Conservation (phyloP, 2,797 vertebrate genomes). For the Glossophaga mutica region DNA sequence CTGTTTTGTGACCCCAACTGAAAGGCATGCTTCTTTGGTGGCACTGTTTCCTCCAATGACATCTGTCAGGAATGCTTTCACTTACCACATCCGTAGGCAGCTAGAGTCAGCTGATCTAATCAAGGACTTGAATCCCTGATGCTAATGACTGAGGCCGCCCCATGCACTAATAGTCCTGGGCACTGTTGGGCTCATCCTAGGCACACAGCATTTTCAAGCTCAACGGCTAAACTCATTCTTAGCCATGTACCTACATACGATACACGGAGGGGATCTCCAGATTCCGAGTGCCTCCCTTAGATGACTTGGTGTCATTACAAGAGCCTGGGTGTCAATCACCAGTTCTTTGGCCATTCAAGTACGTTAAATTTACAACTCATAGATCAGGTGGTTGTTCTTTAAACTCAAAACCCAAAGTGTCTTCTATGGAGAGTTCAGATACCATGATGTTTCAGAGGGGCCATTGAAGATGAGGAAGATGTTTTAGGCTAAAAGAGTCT, state of each 20-base stretch:
- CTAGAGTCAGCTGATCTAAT: background rate
- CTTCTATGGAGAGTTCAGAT: background rate
- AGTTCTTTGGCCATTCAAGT: background rate
- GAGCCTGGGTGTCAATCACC: background rate
- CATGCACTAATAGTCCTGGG: background rate
- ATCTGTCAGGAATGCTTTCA: background rate
- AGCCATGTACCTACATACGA: too few species aligned
- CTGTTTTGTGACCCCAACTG: background rate
- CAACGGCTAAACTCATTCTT: background rate
- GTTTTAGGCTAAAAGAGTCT: background rate
- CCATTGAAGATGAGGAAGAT: background rate
- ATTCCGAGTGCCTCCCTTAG: background rate
- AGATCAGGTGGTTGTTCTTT: background rate
- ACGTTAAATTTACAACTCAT: background rate
- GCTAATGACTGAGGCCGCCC: background rate
- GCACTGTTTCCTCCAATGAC: background rate
- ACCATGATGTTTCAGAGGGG: background rate
- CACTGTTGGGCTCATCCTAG: background rate
- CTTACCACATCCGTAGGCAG: background rate
- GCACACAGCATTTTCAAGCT: background rate
- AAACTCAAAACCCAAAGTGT: background rate
- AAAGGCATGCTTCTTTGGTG: background rate
- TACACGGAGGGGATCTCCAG: too few species aligned
- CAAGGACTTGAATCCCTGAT: background rate
- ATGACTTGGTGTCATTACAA: background rate